Percentiles rank a stretch among this genome's conserved stretches.
Evolutionary conservation across 2,113 vertebrate genomes (phyloP).

Genomic region (Aphelocoma coerulescens): DNA sequence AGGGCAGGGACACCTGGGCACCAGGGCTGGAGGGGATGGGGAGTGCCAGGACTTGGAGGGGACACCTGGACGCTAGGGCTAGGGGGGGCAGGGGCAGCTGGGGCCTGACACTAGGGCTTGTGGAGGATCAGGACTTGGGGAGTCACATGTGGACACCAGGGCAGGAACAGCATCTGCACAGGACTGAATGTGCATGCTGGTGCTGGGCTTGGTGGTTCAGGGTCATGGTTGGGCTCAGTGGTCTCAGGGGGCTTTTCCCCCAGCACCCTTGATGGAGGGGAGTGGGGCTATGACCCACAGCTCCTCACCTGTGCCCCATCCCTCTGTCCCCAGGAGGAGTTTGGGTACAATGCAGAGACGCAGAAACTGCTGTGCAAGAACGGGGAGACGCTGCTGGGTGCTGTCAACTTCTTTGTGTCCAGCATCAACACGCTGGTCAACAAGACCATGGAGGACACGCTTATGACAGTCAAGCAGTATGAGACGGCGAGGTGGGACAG

Average conservation of each 20-base stretch:
- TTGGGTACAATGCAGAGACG: slow-evolving; percentile 95
- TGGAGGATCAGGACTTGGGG: too few species aligned
- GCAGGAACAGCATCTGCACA: not conserved
- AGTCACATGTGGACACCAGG: too few species aligned
- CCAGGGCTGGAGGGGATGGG: not conserved
- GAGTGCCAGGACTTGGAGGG: not conserved
- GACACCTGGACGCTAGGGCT: not conserved
- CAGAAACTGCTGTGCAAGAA: slow-evolving; percentile 97
- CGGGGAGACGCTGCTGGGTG: slow-evolving; percentile 92
- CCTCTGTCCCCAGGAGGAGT: slow-evolving; percentile 85
- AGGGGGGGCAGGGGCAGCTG: accelerated
- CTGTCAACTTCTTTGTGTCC: slow-evolving; percentile 96
- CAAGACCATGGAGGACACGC: slow-evolving; percentile 97
- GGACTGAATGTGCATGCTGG: accelerated
- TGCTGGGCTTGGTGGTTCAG: not conserved
- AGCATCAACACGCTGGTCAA: slow-evolving; percentile 97
- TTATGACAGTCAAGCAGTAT: slow-evolving; percentile 94
- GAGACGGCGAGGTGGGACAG: slow-evolving; percentile 84
- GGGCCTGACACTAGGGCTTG: too few species aligned
- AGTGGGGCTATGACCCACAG: accelerated
- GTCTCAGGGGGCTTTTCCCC: not conserved
- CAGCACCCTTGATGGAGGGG: not conserved
- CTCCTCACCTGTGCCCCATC: not conserved
- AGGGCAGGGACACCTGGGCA: not conserved
- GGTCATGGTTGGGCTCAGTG: not conserved